phyloP scores from a whole-genome alignment of 2,113 vertebrate species.

The Chrysemys picta region DNA sequence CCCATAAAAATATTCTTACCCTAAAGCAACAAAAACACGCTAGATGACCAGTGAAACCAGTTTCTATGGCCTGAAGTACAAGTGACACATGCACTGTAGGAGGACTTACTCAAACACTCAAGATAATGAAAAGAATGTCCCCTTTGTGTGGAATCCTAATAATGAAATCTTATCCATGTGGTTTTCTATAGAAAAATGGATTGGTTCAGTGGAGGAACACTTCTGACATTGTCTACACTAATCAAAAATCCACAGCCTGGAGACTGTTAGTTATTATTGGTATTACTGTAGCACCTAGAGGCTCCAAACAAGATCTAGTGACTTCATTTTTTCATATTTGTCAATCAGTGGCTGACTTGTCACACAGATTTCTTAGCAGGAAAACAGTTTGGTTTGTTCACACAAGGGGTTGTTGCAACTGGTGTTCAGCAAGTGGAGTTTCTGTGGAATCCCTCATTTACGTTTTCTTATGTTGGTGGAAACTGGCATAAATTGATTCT shows the following conservation, averaged over 20 bases:
- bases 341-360: not conserved
- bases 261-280: not conserved
- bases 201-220: too few species aligned
- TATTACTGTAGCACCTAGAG: not conserved
- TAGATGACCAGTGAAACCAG: not conserved
- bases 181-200: not conserved
- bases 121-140: not conserved
- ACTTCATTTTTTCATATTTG: not conserved
- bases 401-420: not conserved
- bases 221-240: not conserved
- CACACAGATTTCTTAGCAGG: not conserved
- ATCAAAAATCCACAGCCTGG: not conserved
- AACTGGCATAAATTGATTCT: not conserved
- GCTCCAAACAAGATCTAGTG: not conserved
- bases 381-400: not conserved
- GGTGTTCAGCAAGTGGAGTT: not conserved
- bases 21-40: not conserved
- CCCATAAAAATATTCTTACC: not conserved
- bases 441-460: not conserved
- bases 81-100: not conserved
- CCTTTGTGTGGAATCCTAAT: not conserved
- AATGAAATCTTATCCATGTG: not conserved
- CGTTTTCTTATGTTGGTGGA: not conserved
- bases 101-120: not conserved
- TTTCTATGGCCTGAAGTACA: not conserved